These are phyloP conservation scores for Drosophila hydei DNA, from an alignment of 1,140 invertebrate species.

Conservation along the genomic window DNA sequence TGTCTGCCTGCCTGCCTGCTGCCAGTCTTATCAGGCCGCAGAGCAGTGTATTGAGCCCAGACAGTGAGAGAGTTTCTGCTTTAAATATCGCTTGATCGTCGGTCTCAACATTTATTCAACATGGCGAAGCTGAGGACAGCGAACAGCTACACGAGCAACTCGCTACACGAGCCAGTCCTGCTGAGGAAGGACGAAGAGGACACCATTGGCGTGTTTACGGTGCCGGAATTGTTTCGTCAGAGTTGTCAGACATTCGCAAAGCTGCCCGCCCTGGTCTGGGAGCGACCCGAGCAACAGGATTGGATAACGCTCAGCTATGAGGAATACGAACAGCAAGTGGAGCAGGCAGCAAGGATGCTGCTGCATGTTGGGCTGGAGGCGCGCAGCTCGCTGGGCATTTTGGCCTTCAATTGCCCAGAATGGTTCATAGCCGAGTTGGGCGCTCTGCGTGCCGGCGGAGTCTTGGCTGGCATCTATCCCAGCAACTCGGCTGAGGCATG, in stretches of 20 bases:
- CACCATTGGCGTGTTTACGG: slow-evolving; percentile 30
- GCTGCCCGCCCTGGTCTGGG: slow-evolving; percentile 87
- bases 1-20: slow-evolving; percentile 10
- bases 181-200: slow-evolving; percentile 34
- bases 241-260: slow-evolving; percentile 86
- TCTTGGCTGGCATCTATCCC: slow-evolving; percentile 95
- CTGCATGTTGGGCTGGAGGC: slow-evolving; percentile 92
- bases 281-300: slow-evolving; percentile 62
- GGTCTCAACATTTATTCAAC: slow-evolving; percentile 44
- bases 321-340: slow-evolving; percentile 89
- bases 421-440: slow-evolving; percentile 95
- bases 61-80: slow-evolving; percentile 3
- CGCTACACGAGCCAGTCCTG: slow-evolving; percentile 64
- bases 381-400: slow-evolving; percentile 91
- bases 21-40: slow-evolving; percentile 16
- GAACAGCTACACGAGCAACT: slow-evolving; percentile 60
- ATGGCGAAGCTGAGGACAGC: slow-evolving; percentile 56
- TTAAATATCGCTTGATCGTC: slow-evolving; percentile 50
- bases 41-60: slow-evolving; percentile 19
- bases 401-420: slow-evolving; percentile 95
- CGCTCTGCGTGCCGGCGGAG: slow-evolving; percentile 94
- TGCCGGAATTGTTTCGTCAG: slow-evolving; percentile 61
- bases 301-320: slow-evolving; percentile 90
- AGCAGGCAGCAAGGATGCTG: slow-evolving; percentile 93
- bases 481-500: slow-evolving; percentile 95